phyloP scores from a whole-genome alignment of 2,797 vertebrate species.

The Oreochromis grahami region DNA sequence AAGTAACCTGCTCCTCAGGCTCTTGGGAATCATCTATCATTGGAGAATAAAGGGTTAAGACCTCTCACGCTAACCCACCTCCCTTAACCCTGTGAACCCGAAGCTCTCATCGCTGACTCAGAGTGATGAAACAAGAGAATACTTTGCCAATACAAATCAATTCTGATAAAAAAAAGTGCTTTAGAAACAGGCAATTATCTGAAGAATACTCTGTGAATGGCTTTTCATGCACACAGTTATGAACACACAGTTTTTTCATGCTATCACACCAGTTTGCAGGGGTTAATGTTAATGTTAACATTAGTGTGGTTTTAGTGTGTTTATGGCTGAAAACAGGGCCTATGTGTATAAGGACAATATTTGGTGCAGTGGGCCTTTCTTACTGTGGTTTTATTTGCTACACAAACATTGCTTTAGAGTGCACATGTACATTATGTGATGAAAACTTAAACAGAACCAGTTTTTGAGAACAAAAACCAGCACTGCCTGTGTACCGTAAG shows the following conservation, averaged over 20 bases:
- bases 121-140: neutral
- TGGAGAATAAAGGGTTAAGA: slow-evolving; percentile 34
- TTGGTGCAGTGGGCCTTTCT: neutral
- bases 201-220: neutral
- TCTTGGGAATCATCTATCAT: slow-evolving; percentile 43
- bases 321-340: neutral
- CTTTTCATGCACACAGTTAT: neutral
- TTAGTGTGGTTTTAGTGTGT: neutral
- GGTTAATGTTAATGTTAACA: neutral
- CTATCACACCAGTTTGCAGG: neutral
- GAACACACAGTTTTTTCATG: neutral
- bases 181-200: neutral
- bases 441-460: neutral
- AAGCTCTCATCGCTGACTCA: slow-evolving; percentile 3
- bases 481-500: neutral
- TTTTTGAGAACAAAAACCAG: neutral
- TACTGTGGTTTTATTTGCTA: neutral
- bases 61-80: neutral
- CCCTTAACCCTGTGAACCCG: neutral
- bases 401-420: neutral
- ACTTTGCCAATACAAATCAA: neutral
- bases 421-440: neutral
- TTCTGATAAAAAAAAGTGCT: neutral
- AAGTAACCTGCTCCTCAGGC: slow-evolving; percentile 46
- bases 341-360: neutral